A percentile compares a stretch with the other conserved stretches of the same genome.
Evolutionary conservation across 2,797 vertebrate species (phyloP).

Genomic region (Pangasius macronema): DNA sequence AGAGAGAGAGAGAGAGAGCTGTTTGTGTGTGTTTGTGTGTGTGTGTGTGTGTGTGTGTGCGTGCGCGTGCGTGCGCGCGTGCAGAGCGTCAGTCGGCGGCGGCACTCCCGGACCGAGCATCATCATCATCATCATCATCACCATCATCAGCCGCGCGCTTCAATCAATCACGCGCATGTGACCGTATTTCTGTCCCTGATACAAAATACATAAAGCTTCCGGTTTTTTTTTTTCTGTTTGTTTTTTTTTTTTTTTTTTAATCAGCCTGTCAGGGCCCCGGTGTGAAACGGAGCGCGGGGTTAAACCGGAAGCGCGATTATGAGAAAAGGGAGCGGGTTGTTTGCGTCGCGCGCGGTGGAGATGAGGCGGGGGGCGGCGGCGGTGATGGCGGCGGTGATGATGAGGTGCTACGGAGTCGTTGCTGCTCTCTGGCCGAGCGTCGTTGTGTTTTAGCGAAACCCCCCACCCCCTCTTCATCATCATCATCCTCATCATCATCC

Average conservation of each 20-base stretch:
- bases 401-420: slow-evolving; percentile 72
- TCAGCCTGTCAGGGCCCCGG: neutral
- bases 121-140: slow-evolving; percentile 69
- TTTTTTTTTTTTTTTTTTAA: neutral
- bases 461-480: neutral
- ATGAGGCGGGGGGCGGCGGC: slow-evolving; percentile 70
- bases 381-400: neutral
- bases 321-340: slow-evolving; percentile 64
- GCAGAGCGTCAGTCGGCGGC: slow-evolving; percentile 57
- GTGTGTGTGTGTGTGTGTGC: slow-evolving; percentile 38
- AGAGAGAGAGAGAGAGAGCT: neutral
- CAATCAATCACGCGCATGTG: slow-evolving; percentile 56
- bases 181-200: slow-evolving; percentile 48
- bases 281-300: slow-evolving; percentile 31
- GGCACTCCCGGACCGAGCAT: slow-evolving; percentile 59
- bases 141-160: slow-evolving; percentile 58
- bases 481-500: neutral
- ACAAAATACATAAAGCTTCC: neutral
- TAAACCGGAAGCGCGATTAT: slow-evolving; percentile 54
- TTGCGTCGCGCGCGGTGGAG: slow-evolving; percentile 67
- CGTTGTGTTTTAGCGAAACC: slow-evolving; percentile 68
- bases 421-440: slow-evolving; percentile 76
- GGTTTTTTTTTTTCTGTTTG: accelerated
- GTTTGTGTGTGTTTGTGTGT: neutral
- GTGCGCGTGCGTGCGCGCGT: slow-evolving; percentile 55